A percentile compares a stretch with the other conserved stretches of the same genome.
phyloP scores from a whole-genome alignment of 2,113 vertebrate species.

The Cyanistes caeruleus region DNA sequence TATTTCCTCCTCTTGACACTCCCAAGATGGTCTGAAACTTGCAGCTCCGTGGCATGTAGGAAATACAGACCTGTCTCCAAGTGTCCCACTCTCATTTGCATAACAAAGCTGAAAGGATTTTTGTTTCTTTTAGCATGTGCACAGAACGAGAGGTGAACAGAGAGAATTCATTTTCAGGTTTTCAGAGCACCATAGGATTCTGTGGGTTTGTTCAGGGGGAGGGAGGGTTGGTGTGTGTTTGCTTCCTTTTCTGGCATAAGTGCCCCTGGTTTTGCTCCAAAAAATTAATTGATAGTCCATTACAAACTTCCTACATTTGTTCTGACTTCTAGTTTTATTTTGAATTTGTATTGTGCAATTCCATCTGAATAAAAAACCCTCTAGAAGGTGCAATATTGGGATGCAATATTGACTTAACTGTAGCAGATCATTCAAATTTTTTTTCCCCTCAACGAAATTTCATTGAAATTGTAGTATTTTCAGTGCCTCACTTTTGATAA shows the following conservation, averaged over 20 bases:
- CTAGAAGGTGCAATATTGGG: slow-evolving; percentile 32
- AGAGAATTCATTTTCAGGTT: neutral
- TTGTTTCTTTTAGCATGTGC: neutral
- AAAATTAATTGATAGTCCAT: slow-evolving; percentile 46
- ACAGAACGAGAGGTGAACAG: neutral
- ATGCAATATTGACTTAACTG: slow-evolving; percentile 5
- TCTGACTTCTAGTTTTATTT: slow-evolving; percentile 18
- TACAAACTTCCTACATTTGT: slow-evolving; percentile 33
- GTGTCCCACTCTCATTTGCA: neutral
- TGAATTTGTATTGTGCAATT: neutral
- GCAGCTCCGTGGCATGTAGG: neutral
- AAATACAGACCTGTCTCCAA: neutral
- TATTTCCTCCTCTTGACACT: neutral
- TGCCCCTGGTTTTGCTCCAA: slow-evolving; percentile 22
- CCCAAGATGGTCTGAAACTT: neutral
- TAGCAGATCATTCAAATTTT: neutral
- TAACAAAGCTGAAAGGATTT: slow-evolving; percentile 5
- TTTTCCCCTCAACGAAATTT: slow-evolving; percentile 19
- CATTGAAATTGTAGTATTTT: slow-evolving; percentile 41
- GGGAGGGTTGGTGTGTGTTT: neutral
- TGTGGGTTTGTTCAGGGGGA: neutral
- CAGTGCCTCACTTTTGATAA: slow-evolving; percentile 45
- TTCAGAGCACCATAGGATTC: neutral
- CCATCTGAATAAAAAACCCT: neutral
- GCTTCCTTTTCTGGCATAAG: slow-evolving; percentile 41